Evolutionary conservation across 2,113 vertebrate species (phyloP).

Genomic region (Zosterops pallidus): DNA sequence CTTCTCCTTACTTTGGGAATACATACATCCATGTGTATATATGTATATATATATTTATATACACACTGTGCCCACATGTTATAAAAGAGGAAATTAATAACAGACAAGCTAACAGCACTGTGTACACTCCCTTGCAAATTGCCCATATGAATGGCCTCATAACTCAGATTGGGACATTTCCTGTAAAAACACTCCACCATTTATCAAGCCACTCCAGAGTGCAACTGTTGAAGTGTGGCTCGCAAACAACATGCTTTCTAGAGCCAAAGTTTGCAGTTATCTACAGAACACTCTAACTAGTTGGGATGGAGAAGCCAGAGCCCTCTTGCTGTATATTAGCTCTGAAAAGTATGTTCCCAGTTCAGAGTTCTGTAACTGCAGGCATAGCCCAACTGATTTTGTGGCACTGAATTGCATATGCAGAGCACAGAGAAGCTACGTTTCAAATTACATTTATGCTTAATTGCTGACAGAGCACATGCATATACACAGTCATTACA

Average conservation of each 20-base stretch:
- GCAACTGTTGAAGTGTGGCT: neutral
- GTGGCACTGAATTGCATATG: neutral
- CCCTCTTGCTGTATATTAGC: neutral
- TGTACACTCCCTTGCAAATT: neutral
- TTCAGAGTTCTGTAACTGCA: neutral
- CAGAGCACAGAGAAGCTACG: neutral
- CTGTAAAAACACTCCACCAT: neutral
- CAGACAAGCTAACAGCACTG: neutral
- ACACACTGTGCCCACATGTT: neutral
- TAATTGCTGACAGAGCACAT: neutral
- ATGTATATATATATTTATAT: neutral
- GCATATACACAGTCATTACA: neutral
- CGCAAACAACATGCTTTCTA: neutral
- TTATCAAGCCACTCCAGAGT: neutral
- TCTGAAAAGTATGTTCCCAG: neutral
- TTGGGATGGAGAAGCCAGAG: neutral
- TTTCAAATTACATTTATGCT: neutral
- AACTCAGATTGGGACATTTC: constrained; percentile 7
- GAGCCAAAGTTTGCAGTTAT: neutral
- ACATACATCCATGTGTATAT: neutral
- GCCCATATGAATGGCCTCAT: neutral
- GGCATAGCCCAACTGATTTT: neutral
- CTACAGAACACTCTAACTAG: neutral
- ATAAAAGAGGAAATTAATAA: neutral
- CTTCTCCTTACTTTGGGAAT: neutral